These are phyloP conservation scores for Chionis minor DNA, from an alignment of 2,113 vertebrate genomes.

Conservation along the genomic window DNA sequence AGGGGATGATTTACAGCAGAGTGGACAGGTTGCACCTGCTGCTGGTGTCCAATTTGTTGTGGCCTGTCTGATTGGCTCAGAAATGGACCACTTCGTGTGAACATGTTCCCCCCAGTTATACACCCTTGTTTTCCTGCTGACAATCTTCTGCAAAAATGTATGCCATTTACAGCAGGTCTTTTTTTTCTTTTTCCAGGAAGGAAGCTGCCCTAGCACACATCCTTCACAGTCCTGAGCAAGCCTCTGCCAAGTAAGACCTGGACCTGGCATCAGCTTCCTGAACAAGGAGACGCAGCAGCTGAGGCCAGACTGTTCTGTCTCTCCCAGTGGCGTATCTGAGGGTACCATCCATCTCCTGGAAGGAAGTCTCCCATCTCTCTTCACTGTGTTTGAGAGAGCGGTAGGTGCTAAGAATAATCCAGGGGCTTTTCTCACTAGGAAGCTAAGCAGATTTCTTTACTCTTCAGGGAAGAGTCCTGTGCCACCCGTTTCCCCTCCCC, in stretches of 20 bases:
- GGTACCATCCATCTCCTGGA: neutral
- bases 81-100: neutral
- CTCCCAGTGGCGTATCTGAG: neutral
- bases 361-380: neutral
- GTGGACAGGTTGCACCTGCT: neutral
- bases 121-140: neutral
- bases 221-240: neutral
- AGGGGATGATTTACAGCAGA: neutral
- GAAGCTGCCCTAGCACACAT: neutral
- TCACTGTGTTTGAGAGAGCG: neutral
- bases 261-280: neutral
- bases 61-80: neutral
- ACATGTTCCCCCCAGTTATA: neutral
- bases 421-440: neutral
- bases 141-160: neutral
- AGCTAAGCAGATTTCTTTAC: neutral
- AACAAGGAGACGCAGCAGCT: neutral
- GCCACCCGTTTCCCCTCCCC: neutral
- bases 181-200: neutral
- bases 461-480: neutral
- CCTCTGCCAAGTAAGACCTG: neutral
- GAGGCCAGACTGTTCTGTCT: neutral
- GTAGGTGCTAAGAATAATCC: neutral
- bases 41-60: neutral
- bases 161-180: neutral